Base-by-base conservation (phyloP, 2,797 vertebrate genomes). In the Limnodromus scolopaceus region DNA sequence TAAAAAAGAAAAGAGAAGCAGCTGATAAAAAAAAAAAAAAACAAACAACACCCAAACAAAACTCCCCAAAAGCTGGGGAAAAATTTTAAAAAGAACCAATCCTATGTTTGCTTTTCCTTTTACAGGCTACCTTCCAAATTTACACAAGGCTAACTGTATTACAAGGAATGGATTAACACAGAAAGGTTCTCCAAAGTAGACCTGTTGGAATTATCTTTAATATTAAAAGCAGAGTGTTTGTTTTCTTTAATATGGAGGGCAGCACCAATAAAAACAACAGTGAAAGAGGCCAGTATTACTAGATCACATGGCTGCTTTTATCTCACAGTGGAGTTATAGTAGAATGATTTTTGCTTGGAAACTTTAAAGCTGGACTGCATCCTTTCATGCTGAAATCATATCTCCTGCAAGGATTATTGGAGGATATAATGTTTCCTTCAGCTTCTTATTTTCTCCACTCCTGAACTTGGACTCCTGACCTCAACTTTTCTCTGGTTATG, bases 381-480 rank as follows among this genome's bases (percentile, higher is more conserved):
- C 92, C 94, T 96, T 96, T 96, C 91, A 96, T 94, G 86, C 93
- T 97, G 97, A 96, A 97, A 97, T 95, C 94, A 94, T 88, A 97
- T 97, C 96, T 96, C 94, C 87, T 88, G 70, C 89, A 88, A 95
- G 94, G 95, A 96, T 96, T 96, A 95, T 95, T 95, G 93, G 92
- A 93, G 75, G 92, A 91, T 89, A 92, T 97, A 95, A 87, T 91
- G 81, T 95, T 97, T 95, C 96, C 94, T 83, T 61, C 68, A 60
- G 60, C 69, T 95, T 96, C 83, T 91, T 95, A 92, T 96, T 97
- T 96, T 97, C 89, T 93, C 60, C 89, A 90, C 81, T 92, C 65
- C 95, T 95, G 95, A 97, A 95, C 94, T 96, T 94, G 96, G 94
- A 93, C 79, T 96, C 84, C 78, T 96, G 96, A 97, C 90, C 92